Evolutionary conservation across 2,797 vertebrate genomes (phyloP).

Genomic region (Prunella strophiata): DNA sequence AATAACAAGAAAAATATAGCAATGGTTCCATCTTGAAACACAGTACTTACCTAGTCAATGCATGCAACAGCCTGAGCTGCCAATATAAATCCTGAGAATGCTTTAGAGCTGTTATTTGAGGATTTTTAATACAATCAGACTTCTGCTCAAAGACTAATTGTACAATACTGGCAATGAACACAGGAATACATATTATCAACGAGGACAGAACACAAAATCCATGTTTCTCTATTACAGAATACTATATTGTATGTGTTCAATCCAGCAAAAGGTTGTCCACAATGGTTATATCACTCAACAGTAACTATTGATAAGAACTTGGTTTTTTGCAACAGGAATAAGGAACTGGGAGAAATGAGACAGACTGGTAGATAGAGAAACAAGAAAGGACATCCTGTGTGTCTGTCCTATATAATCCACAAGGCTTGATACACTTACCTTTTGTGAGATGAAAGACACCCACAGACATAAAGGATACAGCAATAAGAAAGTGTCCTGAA

Average conservation of each 20-base stretch:
- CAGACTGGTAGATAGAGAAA: not conserved
- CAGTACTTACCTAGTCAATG: not conserved
- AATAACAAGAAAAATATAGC: not conserved
- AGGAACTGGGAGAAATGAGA: not conserved
- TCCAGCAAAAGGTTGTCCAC: not conserved
- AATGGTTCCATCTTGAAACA: not conserved
- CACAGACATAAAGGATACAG: not conserved
- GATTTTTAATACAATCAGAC: not conserved
- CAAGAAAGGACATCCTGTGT: not conserved
- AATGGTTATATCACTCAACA: not conserved
- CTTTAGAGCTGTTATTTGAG: not conserved
- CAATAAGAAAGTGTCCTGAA: not conserved
- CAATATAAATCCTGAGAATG: not conserved
- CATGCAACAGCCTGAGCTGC: not conserved
- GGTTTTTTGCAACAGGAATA: not conserved
- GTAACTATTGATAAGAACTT: not conserved
- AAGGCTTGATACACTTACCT: not conserved
- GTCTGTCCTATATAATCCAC: not conserved
- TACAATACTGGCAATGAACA: not conserved
- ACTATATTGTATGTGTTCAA: not conserved
- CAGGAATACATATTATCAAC: not conserved
- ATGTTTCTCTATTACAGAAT: not conserved
- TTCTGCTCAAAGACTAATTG: not conserved
- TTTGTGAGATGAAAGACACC: not conserved
- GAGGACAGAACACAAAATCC: not conserved